Conservation (phyloP, 2,888 invertebrate species). For the Athetis lepigone region DNA sequence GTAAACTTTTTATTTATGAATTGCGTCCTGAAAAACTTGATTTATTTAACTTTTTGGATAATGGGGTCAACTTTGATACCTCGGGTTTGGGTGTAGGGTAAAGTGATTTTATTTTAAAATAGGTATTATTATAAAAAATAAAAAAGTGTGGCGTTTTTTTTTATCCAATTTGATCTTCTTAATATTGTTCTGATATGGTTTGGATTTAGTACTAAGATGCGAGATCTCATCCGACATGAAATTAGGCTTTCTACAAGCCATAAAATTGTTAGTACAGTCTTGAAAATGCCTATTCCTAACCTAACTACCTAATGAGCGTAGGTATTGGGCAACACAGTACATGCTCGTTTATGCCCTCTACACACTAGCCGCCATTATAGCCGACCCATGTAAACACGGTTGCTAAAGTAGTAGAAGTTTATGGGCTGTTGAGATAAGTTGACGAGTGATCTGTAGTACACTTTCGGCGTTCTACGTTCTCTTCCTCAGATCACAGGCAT, state of each 20-base stretch:
- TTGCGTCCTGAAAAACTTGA: constrained; percentile 39
- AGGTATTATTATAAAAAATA: not conserved
- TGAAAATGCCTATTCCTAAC: not conserved
- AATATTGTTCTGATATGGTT: not conserved
- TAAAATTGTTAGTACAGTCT: constrained; percentile 2
- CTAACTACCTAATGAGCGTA: constrained; percentile 21
- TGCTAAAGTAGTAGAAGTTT: constrained; percentile 24
- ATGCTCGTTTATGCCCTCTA: constrained; percentile 14
- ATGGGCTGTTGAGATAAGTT: constrained; percentile 35
- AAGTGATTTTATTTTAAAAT: constrained; percentile 8
- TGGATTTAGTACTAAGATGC: not conserved
- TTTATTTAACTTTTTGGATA: constrained; percentile 59
- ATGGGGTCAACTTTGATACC: constrained; percentile 37
- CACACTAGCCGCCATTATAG: constrained; percentile 16
- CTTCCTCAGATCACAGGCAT: constrained; percentile 26
- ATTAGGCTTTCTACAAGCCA: not conserved
- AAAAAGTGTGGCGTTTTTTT: not conserved
- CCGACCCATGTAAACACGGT: constrained; percentile 32
- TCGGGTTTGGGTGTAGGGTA: not conserved
- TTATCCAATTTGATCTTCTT: not conserved
- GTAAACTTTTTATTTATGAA: constrained; percentile 60
- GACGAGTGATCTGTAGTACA: constrained; percentile 35
- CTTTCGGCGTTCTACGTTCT: constrained; percentile 26
- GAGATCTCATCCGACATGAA: not conserved
- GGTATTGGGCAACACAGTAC: constrained; percentile 9